Evolutionary conservation across 2,888 invertebrate genomes (phyloP).

Genomic region (Pollenia amentaria): DNA sequence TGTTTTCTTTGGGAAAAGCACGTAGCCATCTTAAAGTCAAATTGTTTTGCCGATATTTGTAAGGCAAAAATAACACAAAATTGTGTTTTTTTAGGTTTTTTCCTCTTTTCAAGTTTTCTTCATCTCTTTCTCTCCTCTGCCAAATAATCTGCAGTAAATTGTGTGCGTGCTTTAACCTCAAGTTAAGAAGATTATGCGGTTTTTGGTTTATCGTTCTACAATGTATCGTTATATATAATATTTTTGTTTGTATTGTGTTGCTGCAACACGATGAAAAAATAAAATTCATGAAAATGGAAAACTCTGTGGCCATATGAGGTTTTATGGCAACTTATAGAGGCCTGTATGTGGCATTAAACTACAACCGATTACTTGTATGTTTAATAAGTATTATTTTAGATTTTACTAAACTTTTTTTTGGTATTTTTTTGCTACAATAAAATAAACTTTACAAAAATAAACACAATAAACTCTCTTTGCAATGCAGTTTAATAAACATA

Average conservation of each 20-base stretch:
- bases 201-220: constrained; percentile 64
- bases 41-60: background rate
- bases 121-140: background rate
- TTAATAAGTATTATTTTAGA: constrained; percentile 56
- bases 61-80: background rate
- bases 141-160: constrained; percentile 34
- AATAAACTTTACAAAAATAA: constrained; percentile 36
- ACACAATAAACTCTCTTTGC: constrained; percentile 1
- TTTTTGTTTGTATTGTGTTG: constrained; percentile 15
- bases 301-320: constrained; percentile 51
- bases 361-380: constrained; percentile 45
- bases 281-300: constrained; percentile 48
- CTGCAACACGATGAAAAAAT: background rate
- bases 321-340: constrained; percentile 38
- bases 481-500: constrained; percentile 66
- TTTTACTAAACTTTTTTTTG: constrained; percentile 11
- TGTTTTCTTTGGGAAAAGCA: too few species aligned
- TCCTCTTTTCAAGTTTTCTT: background rate
- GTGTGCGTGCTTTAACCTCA: constrained; percentile 71
- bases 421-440: constrained; percentile 1
- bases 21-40: too few species aligned
- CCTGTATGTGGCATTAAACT: constrained; percentile 30
- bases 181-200: constrained; percentile 74
- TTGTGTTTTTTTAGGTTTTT: background rate
- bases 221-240: constrained; percentile 42